Evolutionary conservation across 2,797 vertebrate genomes (phyloP).

Genomic region (Pogonophryne albipinna): DNA sequence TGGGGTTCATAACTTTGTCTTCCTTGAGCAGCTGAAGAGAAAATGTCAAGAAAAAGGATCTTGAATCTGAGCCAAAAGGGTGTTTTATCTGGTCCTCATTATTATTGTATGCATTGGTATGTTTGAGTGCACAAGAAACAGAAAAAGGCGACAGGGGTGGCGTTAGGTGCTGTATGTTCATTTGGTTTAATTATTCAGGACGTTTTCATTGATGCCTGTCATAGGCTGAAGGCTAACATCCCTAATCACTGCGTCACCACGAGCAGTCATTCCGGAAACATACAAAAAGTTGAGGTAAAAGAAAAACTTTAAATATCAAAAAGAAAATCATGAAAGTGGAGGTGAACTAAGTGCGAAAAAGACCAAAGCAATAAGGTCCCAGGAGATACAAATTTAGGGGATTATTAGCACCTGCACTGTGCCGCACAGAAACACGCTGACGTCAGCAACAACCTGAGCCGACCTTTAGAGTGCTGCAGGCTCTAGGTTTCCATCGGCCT

Average conservation of each 20-base stretch:
- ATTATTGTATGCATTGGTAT: neutral
- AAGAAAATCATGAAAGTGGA: neutral
- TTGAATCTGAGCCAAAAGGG: neutral
- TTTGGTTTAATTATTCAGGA: neutral
- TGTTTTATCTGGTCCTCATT: neutral
- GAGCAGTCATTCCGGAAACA: neutral
- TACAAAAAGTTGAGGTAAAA: neutral
- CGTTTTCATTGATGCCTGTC: neutral
- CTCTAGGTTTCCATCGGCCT: slow-evolving; percentile 55
- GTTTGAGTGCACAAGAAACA: neutral
- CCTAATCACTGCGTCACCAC: neutral
- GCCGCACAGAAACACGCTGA: slow-evolving; percentile 38
- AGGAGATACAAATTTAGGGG: slow-evolving; percentile 8
- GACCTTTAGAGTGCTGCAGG: slow-evolving; percentile 52
- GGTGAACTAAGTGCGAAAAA: slow-evolving; percentile 13
- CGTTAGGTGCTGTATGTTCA: neutral
- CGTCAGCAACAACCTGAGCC: slow-evolving; percentile 49
- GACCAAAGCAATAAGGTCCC: slow-evolving; percentile 8
- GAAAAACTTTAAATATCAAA: slow-evolving; percentile 9
- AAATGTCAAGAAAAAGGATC: too few relatives aligned
- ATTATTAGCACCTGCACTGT: slow-evolving; percentile 40
- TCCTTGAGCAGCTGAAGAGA: too few relatives aligned
- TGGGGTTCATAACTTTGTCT: too few relatives aligned
- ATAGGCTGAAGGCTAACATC: neutral
- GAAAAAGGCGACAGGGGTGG: neutral